phyloP scores from a whole-genome alignment of 2,113 vertebrate genomes.

The Mastomys coucha region DNA sequence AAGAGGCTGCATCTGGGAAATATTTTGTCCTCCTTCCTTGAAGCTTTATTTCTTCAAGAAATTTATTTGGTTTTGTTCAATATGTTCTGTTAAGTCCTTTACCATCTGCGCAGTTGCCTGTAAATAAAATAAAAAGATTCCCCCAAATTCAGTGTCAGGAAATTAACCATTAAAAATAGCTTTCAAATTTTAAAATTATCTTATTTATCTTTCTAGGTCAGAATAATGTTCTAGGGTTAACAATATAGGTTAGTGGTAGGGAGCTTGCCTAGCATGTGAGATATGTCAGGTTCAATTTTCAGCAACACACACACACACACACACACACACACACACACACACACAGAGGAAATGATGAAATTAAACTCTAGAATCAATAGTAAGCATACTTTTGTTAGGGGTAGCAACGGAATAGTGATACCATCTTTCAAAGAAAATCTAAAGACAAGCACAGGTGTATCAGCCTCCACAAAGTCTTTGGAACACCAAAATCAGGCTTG shows the following conservation, averaged over 20 bases:
- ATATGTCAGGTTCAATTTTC: no score
- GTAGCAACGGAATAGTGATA: neutral
- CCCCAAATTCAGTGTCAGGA: neutral
- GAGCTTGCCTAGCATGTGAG: neutral
- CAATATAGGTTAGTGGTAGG: neutral
- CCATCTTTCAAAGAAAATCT: neutral
- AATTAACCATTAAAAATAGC: neutral
- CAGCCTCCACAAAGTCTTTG: neutral
- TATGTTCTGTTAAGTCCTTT: neutral
- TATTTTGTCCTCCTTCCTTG: neutral
- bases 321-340: neutral
- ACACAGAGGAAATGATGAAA: neutral
- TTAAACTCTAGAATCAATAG: neutral
- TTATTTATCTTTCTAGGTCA: constrained; percentile 14
- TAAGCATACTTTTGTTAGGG: neutral
- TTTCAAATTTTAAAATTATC: constrained; percentile 20
- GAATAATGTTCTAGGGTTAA: neutral
- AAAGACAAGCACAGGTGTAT: neutral
- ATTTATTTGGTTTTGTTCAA: neutral
- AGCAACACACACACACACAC: neutral
- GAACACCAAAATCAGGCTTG: neutral
- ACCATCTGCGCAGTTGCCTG: neutral
- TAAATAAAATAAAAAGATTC: constrained; percentile 32
- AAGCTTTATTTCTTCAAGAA: neutral
- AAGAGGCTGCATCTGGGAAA: neutral